Evolutionary conservation across 2,797 vertebrate species (phyloP).

Genomic region (Etheostoma perlongum): DNA sequence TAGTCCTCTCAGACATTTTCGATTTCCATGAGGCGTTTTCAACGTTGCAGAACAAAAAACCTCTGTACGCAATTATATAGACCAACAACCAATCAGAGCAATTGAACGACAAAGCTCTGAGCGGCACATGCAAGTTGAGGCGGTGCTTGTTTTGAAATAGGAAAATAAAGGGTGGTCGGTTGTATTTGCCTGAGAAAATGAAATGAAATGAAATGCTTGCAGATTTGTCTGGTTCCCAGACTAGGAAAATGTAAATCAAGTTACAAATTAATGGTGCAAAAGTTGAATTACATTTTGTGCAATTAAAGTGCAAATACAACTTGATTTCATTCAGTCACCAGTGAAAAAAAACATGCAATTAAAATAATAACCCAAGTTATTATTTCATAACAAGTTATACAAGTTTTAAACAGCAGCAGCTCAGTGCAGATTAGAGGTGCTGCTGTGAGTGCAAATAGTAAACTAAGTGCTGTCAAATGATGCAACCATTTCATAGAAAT

Average conservation of each 20-base stretch:
- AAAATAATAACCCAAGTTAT: neutral
- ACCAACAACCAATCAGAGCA: too few species aligned
- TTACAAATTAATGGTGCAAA: neutral
- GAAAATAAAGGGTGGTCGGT: too few species aligned
- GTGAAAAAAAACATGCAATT: conserved; percentile 12
- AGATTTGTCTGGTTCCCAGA: too few species aligned
- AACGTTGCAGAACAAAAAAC: too few species aligned
- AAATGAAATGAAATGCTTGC: too few species aligned
- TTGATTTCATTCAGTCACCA: conserved; percentile 1
- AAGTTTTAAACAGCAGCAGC: conserved; percentile 20
- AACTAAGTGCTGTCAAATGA: conserved; percentile 57
- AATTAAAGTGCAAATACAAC: neutral
- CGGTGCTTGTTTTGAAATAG: too few species aligned
- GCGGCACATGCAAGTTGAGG: too few species aligned
- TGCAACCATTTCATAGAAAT: conserved; percentile 52
- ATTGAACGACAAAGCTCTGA: too few species aligned
- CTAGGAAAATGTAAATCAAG: neutral
- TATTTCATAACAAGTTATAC: conserved; percentile 2
- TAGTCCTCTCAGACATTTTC: too few species aligned
- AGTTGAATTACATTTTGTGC: neutral
- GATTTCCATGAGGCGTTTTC: too few species aligned
- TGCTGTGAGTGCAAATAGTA: conserved; percentile 25
- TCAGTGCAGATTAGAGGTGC: conserved; percentile 11
- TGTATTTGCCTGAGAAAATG: too few species aligned
- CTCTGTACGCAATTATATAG: too few species aligned